These are phyloP conservation scores for Megastigmus dorsalis DNA, from an alignment of 2,888 invertebrate species.

Conservation along the genomic window DNA sequence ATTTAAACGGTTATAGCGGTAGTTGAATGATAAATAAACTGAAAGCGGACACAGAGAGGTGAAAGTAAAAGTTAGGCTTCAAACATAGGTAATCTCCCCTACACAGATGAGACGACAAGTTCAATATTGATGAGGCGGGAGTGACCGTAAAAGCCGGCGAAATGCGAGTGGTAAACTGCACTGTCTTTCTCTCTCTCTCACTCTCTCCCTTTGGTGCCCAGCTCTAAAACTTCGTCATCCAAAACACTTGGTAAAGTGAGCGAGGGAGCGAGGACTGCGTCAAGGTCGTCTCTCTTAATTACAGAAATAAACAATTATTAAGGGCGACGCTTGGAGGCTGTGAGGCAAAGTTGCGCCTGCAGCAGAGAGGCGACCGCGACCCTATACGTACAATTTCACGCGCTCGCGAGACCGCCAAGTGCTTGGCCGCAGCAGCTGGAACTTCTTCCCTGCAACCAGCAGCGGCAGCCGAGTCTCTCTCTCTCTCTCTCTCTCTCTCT, in stretches of 20 bases:
- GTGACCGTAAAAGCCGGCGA: conserved; percentile 12
- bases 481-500: no score
- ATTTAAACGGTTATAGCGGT: neutral
- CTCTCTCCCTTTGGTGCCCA: neutral
- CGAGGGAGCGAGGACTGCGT: neutral
- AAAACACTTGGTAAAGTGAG: neutral
- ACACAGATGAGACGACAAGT: neutral
- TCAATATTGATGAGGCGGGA: conserved; percentile 25
- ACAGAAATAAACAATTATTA: conserved; percentile 44
- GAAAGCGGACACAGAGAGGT: neutral
- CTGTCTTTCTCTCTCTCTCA: no score
- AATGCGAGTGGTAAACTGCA: conserved; percentile 18
- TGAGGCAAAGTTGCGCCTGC: neutral
- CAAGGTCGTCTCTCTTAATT: conserved; percentile 31
- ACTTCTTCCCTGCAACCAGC: no score
- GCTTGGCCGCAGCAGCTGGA: conserved; percentile 6
- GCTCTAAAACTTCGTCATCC: neutral
- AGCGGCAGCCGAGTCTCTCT: no score
- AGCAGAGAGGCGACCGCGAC: neutral
- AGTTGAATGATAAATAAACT: conserved; percentile 1
- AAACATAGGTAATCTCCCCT: conserved; percentile 5
- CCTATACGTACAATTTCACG: no score
- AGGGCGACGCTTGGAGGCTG: no score
- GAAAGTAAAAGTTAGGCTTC: neutral
- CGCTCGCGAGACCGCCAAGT: neutral